Percentiles rank a stretch among this genome's conserved stretches.
Conservation (phyloP, 1,140 invertebrate genomes). For the Chrysoperla carnea region DNA sequence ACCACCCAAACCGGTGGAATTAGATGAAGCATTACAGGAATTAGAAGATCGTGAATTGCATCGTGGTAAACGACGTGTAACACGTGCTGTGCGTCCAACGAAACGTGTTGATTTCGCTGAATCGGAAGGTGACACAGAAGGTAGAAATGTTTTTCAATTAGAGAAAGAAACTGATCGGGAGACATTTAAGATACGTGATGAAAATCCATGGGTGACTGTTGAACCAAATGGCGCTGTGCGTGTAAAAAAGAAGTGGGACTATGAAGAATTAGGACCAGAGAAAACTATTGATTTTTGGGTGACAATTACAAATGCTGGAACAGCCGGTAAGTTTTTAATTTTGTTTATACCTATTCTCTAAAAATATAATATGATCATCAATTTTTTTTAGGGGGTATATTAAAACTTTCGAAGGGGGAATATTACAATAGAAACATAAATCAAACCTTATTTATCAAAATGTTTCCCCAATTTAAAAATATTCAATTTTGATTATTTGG, state of each 20-base stretch:
- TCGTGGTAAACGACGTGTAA: conserved; percentile 62
- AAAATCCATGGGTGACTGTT: conserved; percentile 86
- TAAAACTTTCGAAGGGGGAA: too few species aligned
- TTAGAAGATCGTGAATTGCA: conserved; percentile 31
- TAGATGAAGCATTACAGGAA: conserved; percentile 32
- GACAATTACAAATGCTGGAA: conserved; percentile 75
- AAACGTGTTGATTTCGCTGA: conserved; percentile 86
- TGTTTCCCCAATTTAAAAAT: too few species aligned
- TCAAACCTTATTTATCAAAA: too few species aligned
- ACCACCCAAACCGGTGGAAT: conserved; percentile 26
- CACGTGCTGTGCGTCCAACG: conserved; percentile 72
- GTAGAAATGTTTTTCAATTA: conserved; percentile 71
- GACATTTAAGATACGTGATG: conserved; percentile 82
- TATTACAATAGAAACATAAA: too few species aligned
- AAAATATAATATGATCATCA: neutral
- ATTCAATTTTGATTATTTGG: too few species aligned
- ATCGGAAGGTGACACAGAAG: conserved; percentile 73
- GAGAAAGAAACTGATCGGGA: conserved; percentile 85
- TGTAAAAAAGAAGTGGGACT: conserved; percentile 94
- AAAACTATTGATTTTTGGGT: conserved; percentile 96
- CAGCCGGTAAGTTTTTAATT: conserved; percentile 46
- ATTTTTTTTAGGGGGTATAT: too few species aligned
- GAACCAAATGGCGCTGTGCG: conserved; percentile 78
- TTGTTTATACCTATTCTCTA: neutral
- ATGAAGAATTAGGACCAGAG: conserved; percentile 85